Evolutionary conservation across 1,140 invertebrate genomes (phyloP), one percentile per base, ranked within the genome.

Genomic region (Lysiphlebus fabarum): DNA sequence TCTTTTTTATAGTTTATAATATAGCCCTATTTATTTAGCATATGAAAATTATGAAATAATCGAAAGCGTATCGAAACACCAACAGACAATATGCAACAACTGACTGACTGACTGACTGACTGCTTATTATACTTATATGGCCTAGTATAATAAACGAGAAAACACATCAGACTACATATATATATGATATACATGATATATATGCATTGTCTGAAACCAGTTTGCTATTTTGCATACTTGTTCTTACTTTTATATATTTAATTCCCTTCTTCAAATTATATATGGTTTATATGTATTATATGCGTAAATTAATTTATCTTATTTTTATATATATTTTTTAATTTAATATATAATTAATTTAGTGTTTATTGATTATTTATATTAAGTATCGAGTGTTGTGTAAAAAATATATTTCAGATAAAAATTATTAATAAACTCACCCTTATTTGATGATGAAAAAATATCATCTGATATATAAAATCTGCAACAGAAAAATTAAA

Each of bases 141-240:
- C 17, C 17, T 26, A 26, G 17, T 49, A 49, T 49, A 49, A 49
- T 49, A 49, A 49, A 33, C 47, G 17, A 26, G 17, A 26, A 4
- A 26, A 26, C 17, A 26, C 17, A 26, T 26, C 49, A 54, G 59
- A 62, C 62, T 68, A n/a, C n/a, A n/a, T n/a, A n/a, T n/a, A n/a
- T n/a, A n/a, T n/a, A n/a, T n/a, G n/a, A n/a, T n/a, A n/a, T n/a
- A n/a, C n/a, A n/a, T n/a, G n/a, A n/a, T n/a, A n/a, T n/a, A n/a
- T n/a, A n/a, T n/a, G 70, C 67, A 77, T 77, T 76, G 75, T 77
- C 69, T 75, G 70, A 74, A 79, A 79, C 77, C 75, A 78, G 77
- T 79, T 78, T 61, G 50, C 70, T 69, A 62, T 59, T 78, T 75
- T 72, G 71, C 74, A 76, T 78, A 76, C 72, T 60, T 64, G 68